Base-by-base conservation (phyloP, 1,140 invertebrate species). In the Centruroides sculpturatus region DNA sequence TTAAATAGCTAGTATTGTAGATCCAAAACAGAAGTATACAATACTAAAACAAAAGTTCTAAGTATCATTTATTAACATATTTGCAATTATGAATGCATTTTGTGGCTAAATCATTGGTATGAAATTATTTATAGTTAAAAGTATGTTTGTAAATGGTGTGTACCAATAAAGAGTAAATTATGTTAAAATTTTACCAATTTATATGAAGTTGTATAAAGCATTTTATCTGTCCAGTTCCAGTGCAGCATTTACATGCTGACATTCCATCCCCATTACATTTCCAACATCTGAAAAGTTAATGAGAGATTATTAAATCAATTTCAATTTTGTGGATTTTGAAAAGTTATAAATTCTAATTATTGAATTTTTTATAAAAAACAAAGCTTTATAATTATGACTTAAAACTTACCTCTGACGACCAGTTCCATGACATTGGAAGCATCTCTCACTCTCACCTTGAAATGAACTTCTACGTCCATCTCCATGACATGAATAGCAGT, bases 171-270 rank as follows among this genome's bases (percentile, higher is more conserved):
- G 23, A 23, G 23, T 23, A 23, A 23, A 23, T 23, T 23, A 41
- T 41, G 5, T 41, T 41, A 41, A 41, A 41, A 23, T 71, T 69
- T 69, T 69, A 80, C 80, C 78, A 79, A 48, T 74, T 76, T 50
- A 79, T 70, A 41, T 74, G 77, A 47, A 79, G 68, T 48, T 73
- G 74, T 57, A 79, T 77, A 66, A 70, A 79, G 64, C 77, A 79
- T 57, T 74, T 74, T 46, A 79, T 72, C 56, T 78, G 76, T 7
- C 77, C 76, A 64, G 73, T 74, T 34, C 76, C 72, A 54, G 75
- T 72, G 67, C 78, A 79, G 9, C 71, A 68, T 12, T 71, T 70
- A 66, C 78, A 79, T 4, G 69, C 66, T 5, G 75, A 69, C 36
- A 74, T 70, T 7, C 78, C 78, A 63, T 77, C 77, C 8, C 77